phyloP scores from a whole-genome alignment of 2,888 invertebrate genomes.

The Cetonia aurata region DNA sequence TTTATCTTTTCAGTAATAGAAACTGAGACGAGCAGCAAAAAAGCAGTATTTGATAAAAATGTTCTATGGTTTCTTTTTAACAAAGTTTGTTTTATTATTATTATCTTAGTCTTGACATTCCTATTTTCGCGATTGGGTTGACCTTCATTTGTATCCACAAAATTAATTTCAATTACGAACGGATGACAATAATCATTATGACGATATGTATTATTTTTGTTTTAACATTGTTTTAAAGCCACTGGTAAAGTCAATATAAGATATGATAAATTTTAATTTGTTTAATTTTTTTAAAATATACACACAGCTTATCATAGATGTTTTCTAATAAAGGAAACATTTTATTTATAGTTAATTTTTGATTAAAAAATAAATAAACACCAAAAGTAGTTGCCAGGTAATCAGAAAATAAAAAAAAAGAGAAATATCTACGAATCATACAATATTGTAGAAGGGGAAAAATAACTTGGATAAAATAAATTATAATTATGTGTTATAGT shows the following conservation, averaged over 20 bases:
- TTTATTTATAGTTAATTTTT: too few species aligned
- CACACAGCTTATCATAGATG: not conserved
- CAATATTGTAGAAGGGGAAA: not conserved
- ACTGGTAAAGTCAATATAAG: not conserved
- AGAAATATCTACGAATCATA: not conserved
- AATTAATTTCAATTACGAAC: constrained; percentile 5
- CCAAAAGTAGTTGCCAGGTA: constrained; percentile 21
- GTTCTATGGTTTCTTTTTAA: constrained; percentile 1
- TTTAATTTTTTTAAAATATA: not conserved
- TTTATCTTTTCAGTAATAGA: too few species aligned
- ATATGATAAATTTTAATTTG: not conserved
- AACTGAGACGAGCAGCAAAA: too few species aligned
- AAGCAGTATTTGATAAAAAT: constrained; percentile 24
- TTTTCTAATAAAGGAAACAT: too few species aligned
- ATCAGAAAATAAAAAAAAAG: constrained; percentile 1
- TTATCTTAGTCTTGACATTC: not conserved
- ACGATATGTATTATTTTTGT: not conserved
- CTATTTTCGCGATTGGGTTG: not conserved
- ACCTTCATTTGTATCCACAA: not conserved
- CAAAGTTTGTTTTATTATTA: not conserved
- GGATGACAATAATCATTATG: constrained; percentile 27
- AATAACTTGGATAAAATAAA: not conserved
- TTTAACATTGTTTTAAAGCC: not conserved
- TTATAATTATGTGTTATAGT: constrained; percentile 2
- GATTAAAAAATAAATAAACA: not conserved